Conservation (phyloP, 2,113 vertebrate species). For the Sinocyclocheilus maitianheensis region DNA sequence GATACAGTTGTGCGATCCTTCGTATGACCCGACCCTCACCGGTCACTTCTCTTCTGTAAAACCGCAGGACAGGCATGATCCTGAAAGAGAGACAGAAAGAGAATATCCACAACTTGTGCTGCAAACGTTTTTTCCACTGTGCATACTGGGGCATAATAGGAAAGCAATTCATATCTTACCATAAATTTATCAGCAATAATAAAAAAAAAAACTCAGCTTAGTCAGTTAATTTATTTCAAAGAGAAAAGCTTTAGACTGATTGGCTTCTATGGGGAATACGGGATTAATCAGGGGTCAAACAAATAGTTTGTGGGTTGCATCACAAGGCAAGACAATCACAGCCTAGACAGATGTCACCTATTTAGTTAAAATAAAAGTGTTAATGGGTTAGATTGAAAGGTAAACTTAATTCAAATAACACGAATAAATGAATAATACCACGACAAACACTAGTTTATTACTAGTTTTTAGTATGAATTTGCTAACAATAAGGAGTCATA, state of each 20-base stretch:
- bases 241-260: not conserved
- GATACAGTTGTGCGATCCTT: constrained; percentile 67
- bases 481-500: not conserved
- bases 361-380: not conserved
- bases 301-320: not conserved
- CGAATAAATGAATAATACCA: not conserved
- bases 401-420: not conserved
- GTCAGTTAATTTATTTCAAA: no score
- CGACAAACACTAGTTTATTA: not conserved
- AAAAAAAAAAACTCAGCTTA: not conserved
- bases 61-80: constrained; percentile 78
- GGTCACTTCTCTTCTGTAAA: constrained; percentile 74
- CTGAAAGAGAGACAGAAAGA: constrained; percentile 41
- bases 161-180: not conserved
- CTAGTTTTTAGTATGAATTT: not conserved
- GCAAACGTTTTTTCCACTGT: not conserved
- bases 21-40: constrained; percentile 64
- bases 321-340: constrained; percentile 24
- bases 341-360: not conserved
- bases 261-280: not conserved
- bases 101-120: not conserved
- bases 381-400: not conserved
- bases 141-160: not conserved
- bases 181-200: not conserved
- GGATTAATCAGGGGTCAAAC: not conserved